These are phyloP conservation scores for Phalacrocorax pelagicus DNA, from an alignment of 2,113 vertebrate species.

Conservation along the genomic window DNA sequence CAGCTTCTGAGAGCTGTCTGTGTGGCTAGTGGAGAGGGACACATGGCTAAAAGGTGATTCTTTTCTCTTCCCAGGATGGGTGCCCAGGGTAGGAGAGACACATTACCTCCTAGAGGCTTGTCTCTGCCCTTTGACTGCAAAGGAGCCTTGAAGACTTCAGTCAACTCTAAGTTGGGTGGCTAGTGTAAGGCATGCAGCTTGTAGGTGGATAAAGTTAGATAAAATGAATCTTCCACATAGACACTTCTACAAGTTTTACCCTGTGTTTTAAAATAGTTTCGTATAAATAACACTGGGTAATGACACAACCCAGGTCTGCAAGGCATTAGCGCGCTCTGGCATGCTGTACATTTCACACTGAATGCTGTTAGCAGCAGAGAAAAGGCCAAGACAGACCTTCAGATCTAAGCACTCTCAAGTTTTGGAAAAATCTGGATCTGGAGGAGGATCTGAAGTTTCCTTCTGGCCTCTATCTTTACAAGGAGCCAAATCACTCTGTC, in stretches of 20 bases:
- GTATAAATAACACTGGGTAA: not conserved
- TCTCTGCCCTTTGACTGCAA: not conserved
- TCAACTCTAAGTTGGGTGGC: not conserved
- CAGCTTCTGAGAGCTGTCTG: not conserved
- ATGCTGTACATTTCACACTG: not conserved
- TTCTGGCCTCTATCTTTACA: not conserved
- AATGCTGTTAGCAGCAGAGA: not conserved
- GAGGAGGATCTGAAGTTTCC: conserved; percentile 21
- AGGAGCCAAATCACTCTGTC: not conserved
- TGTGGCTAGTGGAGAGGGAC: not conserved
- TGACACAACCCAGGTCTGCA: conserved; percentile 18
- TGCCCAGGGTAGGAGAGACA: not conserved
- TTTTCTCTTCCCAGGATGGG: not conserved
- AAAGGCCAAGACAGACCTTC: conserved; percentile 1
- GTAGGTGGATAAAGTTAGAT: not conserved
- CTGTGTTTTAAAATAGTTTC: conserved; percentile 31
- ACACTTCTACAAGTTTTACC: not conserved
- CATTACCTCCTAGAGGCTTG: not conserved
- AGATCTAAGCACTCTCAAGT: not conserved
- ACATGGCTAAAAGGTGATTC: not conserved
- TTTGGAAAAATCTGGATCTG: not conserved
- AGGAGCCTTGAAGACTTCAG: not conserved
- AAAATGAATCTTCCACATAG: not conserved
- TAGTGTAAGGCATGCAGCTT: not conserved
- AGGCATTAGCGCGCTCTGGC: not conserved